A percentile compares a stretch with the other conserved stretches of the same genome.
Conservation (phyloP, 2,113 vertebrate species). For the Microcebus ravelobensis region DNA sequence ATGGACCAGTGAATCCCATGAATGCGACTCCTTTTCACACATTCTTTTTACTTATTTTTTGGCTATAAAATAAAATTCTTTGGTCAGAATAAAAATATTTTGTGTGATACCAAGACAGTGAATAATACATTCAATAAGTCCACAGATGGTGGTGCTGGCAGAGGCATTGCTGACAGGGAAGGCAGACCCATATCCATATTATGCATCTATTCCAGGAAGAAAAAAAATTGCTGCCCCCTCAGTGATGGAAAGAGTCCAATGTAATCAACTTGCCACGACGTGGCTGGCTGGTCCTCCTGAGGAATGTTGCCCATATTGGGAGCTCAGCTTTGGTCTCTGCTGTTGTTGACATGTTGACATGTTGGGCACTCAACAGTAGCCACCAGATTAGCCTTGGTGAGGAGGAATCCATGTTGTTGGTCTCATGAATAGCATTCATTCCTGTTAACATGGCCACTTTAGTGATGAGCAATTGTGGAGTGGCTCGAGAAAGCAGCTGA, state of each 20-base stretch:
- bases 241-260: constrained; percentile 66
- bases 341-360: constrained; percentile 45
- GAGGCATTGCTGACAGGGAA: constrained; percentile 41
- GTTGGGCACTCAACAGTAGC: neutral
- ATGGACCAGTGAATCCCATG: neutral
- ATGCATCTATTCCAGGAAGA: constrained; percentile 59
- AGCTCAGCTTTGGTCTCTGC: constrained; percentile 55
- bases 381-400: constrained; percentile 42
- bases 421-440: constrained; percentile 13
- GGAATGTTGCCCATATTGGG: constrained; percentile 51
- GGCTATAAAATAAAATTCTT: constrained; percentile 65
- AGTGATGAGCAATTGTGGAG: neutral
- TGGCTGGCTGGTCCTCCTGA: constrained; percentile 68
- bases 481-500: neutral
- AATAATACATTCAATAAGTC: constrained; percentile 72
- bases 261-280: constrained; percentile 73
- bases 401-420: constrained; percentile 26
- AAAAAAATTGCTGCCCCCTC: constrained; percentile 62
- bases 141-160: constrained; percentile 77
- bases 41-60: constrained; percentile 36
- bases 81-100: constrained; percentile 68
- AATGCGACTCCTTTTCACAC: neutral
- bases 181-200: constrained; percentile 58
- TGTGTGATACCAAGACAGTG: constrained; percentile 69
- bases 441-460: neutral